phyloP scores from a whole-genome alignment of 2,797 vertebrate species.

The Glossophaga mutica region DNA sequence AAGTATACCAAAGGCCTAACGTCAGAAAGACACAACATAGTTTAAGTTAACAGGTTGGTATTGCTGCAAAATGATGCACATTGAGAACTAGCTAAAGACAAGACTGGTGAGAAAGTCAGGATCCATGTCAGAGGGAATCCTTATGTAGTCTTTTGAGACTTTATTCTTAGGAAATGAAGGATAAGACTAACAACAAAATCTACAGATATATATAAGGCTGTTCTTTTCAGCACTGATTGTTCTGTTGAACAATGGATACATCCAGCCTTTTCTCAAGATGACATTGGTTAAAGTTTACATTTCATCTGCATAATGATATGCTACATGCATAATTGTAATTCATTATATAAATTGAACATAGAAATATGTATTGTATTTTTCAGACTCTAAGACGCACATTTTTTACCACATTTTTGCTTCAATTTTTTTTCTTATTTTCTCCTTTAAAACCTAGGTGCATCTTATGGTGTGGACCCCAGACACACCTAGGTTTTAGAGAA shows the following conservation, averaged over 20 bases:
- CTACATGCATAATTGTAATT: neutral
- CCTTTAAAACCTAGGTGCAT: too few relatives aligned
- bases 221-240: neutral
- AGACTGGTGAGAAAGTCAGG: neutral
- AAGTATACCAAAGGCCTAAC: neutral
- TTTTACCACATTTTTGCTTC: too few relatives aligned
- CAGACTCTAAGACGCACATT: too few relatives aligned
- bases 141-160: neutral
- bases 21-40: neutral
- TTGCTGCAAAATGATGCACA: neutral
- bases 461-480: too few relatives aligned
- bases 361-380: neutral
- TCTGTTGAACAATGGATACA: neutral
- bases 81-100: neutral
- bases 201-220: neutral
- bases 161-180: neutral
- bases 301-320: neutral
- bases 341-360: neutral
- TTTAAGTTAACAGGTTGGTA: neutral
- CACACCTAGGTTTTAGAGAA: too few relatives aligned
- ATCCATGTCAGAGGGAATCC: neutral
- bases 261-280: neutral
- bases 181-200: neutral
- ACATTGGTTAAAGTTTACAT: neutral
- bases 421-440: too few relatives aligned